These are phyloP conservation scores for Malaclemys terrapin DNA, from an alignment of 2,113 vertebrate genomes.

Conservation along the genomic window DNA sequence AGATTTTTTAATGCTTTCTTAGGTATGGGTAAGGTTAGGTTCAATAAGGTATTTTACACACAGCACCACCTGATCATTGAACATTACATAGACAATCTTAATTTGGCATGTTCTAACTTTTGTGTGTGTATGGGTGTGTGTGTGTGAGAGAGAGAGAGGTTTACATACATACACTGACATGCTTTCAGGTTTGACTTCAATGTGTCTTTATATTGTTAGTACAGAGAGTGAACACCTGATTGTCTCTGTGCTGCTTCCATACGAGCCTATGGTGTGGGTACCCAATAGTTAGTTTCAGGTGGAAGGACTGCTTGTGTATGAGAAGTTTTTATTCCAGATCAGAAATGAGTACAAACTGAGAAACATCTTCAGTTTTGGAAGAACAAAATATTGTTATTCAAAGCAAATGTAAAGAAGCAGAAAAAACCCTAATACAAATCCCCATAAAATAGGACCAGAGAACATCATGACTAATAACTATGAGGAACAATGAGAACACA, in stretches of 20 bases:
- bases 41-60: no score
- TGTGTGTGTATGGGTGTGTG: no score
- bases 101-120: no score
- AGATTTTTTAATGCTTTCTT: no score
- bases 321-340: background rate
- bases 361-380: background rate
- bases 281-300: background rate
- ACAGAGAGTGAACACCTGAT: background rate
- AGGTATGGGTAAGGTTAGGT: no score
- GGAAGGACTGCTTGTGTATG: background rate
- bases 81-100: no score
- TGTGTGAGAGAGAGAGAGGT: no score
- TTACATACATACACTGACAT: background rate
- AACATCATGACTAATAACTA: accelerated
- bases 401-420: background rate
- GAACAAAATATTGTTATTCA: background rate
- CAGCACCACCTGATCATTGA: no score
- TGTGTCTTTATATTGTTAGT: background rate
- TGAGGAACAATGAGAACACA: background rate
- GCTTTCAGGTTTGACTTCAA: background rate
- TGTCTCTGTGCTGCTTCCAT: background rate
- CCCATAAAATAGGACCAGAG: background rate
- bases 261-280: background rate
- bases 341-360: background rate
- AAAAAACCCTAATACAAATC: accelerated